These are phyloP conservation scores for Polypedilum pembai DNA, from an alignment of 1,140 invertebrate species.

Conservation along the genomic window DNA sequence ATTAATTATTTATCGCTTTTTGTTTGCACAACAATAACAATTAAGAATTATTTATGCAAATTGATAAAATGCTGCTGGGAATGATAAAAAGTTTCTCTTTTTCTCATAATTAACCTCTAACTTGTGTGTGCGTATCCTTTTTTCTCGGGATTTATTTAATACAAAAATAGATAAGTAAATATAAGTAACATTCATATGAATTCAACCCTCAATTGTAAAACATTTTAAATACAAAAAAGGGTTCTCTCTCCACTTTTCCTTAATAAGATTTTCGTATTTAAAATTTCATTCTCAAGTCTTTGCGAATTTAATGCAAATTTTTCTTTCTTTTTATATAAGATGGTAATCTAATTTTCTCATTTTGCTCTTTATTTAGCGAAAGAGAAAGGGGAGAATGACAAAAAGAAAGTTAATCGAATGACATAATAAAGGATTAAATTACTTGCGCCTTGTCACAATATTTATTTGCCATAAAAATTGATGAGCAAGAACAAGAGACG, in stretches of 20 bases:
- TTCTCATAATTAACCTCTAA: background rate
- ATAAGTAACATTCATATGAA: background rate
- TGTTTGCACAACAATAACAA: slow-evolving; percentile 17
- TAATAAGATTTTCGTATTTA: background rate
- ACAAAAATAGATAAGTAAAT: background rate
- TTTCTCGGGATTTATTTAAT: no score
- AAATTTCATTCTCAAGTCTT: background rate
- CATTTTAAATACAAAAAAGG: background rate
- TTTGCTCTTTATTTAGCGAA: background rate
- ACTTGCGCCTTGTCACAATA: slow-evolving; percentile 12
- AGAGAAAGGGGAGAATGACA: background rate
- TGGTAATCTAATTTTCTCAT: background rate
- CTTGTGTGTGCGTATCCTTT: no score
- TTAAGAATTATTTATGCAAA: slow-evolving; percentile 20
- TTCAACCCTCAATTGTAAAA: background rate
- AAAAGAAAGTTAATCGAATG: background rate
- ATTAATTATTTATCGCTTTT: slow-evolving; percentile 26
- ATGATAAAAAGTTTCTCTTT: background rate
- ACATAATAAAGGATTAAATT: background rate
- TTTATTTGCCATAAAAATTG: slow-evolving; percentile 28
- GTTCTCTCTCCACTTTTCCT: background rate
- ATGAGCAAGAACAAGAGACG: slow-evolving; percentile 19
- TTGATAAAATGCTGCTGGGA: slow-evolving; percentile 20
- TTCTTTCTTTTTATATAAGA: background rate
- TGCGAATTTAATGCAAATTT: slow-evolving; percentile 25